Evolutionary conservation across 2,888 invertebrate genomes (phyloP).

Genomic region (Meiosimyza decipiens): DNA sequence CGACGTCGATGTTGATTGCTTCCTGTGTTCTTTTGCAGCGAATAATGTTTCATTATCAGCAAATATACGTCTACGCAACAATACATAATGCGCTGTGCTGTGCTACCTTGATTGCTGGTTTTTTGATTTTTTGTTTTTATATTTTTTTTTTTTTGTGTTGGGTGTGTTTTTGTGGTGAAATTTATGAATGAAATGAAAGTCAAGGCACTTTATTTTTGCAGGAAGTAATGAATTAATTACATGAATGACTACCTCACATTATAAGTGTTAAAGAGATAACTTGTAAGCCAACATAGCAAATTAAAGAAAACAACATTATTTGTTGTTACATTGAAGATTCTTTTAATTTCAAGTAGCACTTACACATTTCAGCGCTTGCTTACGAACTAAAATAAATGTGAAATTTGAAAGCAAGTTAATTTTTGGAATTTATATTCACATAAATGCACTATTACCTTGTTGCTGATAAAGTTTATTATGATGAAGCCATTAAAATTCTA

Average conservation of each 20-base stretch:
- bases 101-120: conserved; percentile 5
- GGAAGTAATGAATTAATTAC: conserved; percentile 35
- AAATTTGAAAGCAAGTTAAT: background rate
- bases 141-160: conserved; percentile 11
- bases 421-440: background rate
- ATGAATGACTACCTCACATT: conserved; percentile 3
- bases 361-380: background rate
- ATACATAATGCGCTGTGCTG: background rate
- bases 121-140: conserved; percentile 5
- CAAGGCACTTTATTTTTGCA: conserved; percentile 16
- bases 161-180: conserved; percentile 34
- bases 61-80: conserved; percentile 1
- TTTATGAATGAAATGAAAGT: conserved; percentile 43
- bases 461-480: too few relatives aligned
- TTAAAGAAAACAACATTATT: background rate
- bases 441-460: background rate
- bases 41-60: conserved; percentile 26
- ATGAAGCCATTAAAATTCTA: background rate
- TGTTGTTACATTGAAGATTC: background rate
- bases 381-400: background rate
- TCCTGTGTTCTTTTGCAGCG: conserved; percentile 44
- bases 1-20: conserved; percentile 48
- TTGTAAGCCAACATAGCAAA: background rate
- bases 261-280: too few relatives aligned
- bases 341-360: background rate